Base-by-base conservation (phyloP, 2,797 vertebrate species). In the Agapornis canus region DNA sequence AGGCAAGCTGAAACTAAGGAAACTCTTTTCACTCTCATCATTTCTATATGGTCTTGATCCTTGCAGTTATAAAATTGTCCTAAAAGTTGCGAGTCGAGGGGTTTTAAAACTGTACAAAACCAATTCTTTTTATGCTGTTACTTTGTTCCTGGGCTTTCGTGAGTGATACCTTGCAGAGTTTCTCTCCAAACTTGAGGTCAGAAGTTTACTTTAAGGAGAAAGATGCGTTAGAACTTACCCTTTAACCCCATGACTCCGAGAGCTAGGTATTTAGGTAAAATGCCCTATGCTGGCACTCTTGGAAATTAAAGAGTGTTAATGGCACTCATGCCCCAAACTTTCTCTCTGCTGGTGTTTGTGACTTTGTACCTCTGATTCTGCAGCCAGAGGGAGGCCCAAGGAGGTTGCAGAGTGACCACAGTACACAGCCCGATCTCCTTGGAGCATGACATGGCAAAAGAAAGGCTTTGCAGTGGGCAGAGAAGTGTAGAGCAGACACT, bases 1-100 rank as follows among this genome's bases (percentile, higher is more conserved):
- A 65, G n/a, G 7, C 63, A 87, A 78, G 22, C 23, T 81, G n/a
- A 71, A 96, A 45, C 14, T 31, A 45, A 71, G 29, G n/a, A 27
- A 89, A 76, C 35, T 64, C 1, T 66, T 90, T 88, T 68, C 57
- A 29, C 29, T 81, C 40, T 43, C 42, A 54, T 69, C 2, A 52
- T 81, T 94, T 95, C 57, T 82, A 6, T 61, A 32, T 29, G 57
- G 29, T 40, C 88, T 89, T 64, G 21, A 72, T 42, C 14, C 31
- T 35, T n/a, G 11, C 78, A 45, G 25, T 90, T 78, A 65, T 6
- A 31, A 35, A 49, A 61, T 47, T 81, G 11, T 56, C 61, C 54
- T 49, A 23, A 42, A 83, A 75, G 49, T 25, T 70, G 7, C n/a
- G 21, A 85, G 9, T 3, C 60, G 12, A 45, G 9, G 3, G 4